Conservation (phyloP, 92 coral and sea anemone genomes). For the Metridium senile region DNA sequence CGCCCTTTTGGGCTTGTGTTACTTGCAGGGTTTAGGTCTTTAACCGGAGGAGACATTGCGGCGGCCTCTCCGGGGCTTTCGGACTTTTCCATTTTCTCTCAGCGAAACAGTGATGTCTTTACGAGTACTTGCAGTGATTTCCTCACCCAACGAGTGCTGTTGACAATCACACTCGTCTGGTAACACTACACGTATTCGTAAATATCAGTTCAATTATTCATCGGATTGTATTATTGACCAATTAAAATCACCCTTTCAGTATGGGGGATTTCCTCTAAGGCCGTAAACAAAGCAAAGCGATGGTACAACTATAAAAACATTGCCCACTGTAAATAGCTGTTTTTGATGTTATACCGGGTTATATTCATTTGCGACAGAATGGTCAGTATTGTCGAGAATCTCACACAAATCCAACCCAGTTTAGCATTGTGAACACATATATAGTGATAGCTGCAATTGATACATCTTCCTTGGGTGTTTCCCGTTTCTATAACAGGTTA, state of each 20-base stretch:
- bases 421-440: too few species aligned
- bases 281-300: not conserved
- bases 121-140: not conserved
- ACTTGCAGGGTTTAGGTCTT: slow-evolving; percentile 1
- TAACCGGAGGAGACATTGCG: not conserved
- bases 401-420: too few species aligned
- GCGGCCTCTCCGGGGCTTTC: not conserved
- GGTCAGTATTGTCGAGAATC: too few species aligned
- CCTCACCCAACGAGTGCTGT: not conserved
- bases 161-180: not conserved
- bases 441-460: too few species aligned
- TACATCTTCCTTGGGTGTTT: too few species aligned
- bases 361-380: too few species aligned
- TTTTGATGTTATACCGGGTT: not conserved
- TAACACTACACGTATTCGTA: not conserved
- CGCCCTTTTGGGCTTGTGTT: not conserved
- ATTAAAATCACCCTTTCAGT: not conserved
- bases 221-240: not conserved
- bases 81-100: slow-evolving; percentile 2
- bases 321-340: not conserved
- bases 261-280: not conserved
- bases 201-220: slow-evolving; percentile 4
- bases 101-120: not conserved
- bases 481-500: too few species aligned
- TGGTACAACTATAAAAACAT: not conserved